Conservation (phyloP, 1,140 invertebrate genomes). For the Ephestia elutella region DNA sequence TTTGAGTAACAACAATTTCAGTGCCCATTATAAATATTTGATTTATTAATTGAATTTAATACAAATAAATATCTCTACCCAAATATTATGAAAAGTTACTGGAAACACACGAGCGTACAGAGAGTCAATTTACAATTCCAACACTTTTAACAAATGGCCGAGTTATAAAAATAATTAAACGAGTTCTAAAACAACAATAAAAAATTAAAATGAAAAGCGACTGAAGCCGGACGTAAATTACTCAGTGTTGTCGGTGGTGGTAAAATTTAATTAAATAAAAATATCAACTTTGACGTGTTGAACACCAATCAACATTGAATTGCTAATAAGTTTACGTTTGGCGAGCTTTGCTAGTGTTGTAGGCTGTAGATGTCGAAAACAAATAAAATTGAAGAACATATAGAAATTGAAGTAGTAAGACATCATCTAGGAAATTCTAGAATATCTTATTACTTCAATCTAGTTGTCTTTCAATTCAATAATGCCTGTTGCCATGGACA, state of each 20-base stretch:
- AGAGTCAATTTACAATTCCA: neutral
- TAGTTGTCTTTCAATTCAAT: too few species aligned
- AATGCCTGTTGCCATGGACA: too few species aligned
- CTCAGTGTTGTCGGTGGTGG: conserved; percentile 51
- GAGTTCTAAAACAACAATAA: conserved; percentile 24
- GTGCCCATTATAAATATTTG: too few species aligned
- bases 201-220: conserved; percentile 31
- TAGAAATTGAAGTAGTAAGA: too few species aligned
- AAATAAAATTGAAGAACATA: too few species aligned
- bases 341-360: too few species aligned
- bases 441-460: neutral
- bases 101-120: neutral
- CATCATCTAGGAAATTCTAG: neutral
- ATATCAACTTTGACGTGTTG: conserved; percentile 60
- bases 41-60: too few species aligned
- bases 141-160: conserved; percentile 21
- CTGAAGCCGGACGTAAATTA: conserved; percentile 56
- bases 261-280: conserved; percentile 71
- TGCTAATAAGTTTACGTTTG: conserved; percentile 63
- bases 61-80: too few species aligned
- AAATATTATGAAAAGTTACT: too few species aligned
- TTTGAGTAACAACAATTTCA: too few species aligned
- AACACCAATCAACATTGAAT: conserved; percentile 69
- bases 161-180: conserved; percentile 25
- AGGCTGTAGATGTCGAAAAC: too few species aligned